Evolutionary conservation across 2,888 invertebrate genomes (phyloP).

Genomic region (Temnothorax rugatulus): DNA sequence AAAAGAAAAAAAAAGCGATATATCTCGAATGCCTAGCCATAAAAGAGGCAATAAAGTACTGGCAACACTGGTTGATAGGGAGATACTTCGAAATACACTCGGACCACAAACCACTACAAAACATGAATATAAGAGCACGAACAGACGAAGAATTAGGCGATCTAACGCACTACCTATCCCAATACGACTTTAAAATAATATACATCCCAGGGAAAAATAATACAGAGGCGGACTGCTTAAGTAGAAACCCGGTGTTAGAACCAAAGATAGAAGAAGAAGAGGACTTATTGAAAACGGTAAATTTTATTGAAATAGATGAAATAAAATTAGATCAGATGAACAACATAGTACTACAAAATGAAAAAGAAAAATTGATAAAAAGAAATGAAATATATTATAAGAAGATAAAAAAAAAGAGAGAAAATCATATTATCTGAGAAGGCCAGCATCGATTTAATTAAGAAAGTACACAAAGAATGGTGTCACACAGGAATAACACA

Average conservation of each 20-base stretch:
- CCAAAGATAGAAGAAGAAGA: conserved; percentile 61
- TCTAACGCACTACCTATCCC: conserved; percentile 71
- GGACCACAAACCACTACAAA: conserved; percentile 67
- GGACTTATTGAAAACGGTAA: conserved; percentile 49
- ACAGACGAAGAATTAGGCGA: conserved; percentile 75
- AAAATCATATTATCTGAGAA: conserved; percentile 57
- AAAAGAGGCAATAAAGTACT: conserved; percentile 22
- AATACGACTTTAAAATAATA: conserved; percentile 73
- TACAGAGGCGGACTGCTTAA: conserved; percentile 69
- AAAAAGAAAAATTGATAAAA: neutral
- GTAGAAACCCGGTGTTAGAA: conserved; percentile 72
- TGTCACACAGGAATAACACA: neutral
- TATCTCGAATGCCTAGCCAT: neutral
- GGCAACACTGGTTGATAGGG: conserved; percentile 53
- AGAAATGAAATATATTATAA: conserved; percentile 3
- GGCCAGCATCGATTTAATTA: neutral
- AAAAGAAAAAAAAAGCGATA: conserved; percentile 4
- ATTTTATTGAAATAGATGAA: conserved; percentile 50
- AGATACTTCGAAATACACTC: conserved; percentile 40
- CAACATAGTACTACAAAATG: conserved; percentile 46
- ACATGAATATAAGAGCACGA: conserved; percentile 66
- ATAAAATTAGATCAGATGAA: conserved; percentile 57
- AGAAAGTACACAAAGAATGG: neutral
- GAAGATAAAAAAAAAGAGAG: neutral
- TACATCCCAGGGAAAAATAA: conserved; percentile 71